Base-by-base conservation (phyloP, 1,140 invertebrate genomes). In the Cydia splendana region DNA sequence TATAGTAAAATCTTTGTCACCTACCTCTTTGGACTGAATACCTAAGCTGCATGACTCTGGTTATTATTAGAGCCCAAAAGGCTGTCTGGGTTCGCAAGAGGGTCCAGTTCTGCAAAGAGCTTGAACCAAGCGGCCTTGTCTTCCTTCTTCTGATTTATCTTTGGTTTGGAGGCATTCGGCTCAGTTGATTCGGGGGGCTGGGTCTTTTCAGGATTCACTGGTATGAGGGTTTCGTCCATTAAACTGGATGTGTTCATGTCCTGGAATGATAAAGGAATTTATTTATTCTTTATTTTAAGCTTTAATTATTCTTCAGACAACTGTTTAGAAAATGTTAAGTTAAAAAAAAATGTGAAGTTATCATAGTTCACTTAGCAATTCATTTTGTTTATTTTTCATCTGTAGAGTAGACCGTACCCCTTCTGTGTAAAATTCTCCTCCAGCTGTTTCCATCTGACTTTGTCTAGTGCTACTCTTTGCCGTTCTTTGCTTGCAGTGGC, bases 91-190 rank as follows among this genome's bases (percentile, higher is more conserved):
- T 98, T 98, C 15, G 97, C 95, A 5, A 99, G 93, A 7, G 98
- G 98, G 94, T 99, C 98, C 48, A 99, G 89, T 91, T 99, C 98
- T 51, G 98, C 97, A 94, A 99, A 99, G 34, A 99, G 93, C 89
- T 97, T 97, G 81, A 98, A 95, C 98, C 98, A 99, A 13, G 95
- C 94, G 45, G 94, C 91, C 82, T 94, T 95, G 73, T 94, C 90
- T 65, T 92, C 92, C 75, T 91, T 93, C 75, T 91, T 92, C 42
- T 87, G 88, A 48, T 76, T 75, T 9, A 78, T 30, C 65, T 79
- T 81, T 28, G 78, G 75, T 38, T 76, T 79, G 18, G 77, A 62
- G 53, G 76, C 67, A 80, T 76, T 28, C 48, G 78, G 79, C 73
- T 78, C 79, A 9, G 69, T 78, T 24, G 81, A 82, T 45, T 78